phyloP scores from a whole-genome alignment of 2,888 invertebrate species.

The Cheilosia vulpina region DNA sequence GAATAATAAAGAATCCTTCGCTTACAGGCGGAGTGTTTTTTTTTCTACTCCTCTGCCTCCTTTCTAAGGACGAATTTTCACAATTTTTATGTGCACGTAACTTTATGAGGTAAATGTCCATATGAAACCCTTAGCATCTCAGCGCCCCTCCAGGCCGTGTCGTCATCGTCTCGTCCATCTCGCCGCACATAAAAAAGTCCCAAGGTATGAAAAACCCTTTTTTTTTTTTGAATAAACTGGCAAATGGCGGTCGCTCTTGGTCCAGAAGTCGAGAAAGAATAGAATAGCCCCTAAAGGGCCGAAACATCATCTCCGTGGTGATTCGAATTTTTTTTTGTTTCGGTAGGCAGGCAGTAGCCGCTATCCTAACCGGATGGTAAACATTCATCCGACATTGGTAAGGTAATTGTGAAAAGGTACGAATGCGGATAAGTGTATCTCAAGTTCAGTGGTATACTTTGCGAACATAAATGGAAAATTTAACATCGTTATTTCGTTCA shows the following conservation, averaged over 20 bases:
- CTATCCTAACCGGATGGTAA: constrained; percentile 69
- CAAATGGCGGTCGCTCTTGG: constrained; percentile 63
- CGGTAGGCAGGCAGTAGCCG: constrained; percentile 51
- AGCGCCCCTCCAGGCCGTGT: constrained; percentile 29
- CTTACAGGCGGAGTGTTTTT: constrained; percentile 61
- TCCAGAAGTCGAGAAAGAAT: constrained; percentile 66
- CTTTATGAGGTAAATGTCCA: constrained; percentile 74
- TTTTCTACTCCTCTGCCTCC: constrained; percentile 1
- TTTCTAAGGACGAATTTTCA: constrained; percentile 68
- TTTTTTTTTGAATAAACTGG: constrained; percentile 66
- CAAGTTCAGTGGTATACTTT: constrained; percentile 68
- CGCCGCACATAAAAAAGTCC: constrained; percentile 62
- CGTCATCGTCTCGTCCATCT: constrained; percentile 58
- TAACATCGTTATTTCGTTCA: constrained; percentile 72
- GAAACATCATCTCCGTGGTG: constrained; percentile 65
- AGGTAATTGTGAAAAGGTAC: constrained; percentile 75
- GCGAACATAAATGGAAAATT: constrained; percentile 70
- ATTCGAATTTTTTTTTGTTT: constrained; percentile 20
- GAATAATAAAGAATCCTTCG: constrained; percentile 75
- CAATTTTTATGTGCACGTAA: constrained; percentile 70
- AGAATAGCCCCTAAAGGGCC: constrained; percentile 54
- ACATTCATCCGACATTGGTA: constrained; percentile 72
- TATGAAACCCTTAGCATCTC: constrained; percentile 62
- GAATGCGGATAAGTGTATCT: constrained; percentile 75
- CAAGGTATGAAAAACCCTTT: constrained; percentile 57